Evolutionary conservation across 2,888 invertebrate species (phyloP).

Genomic region (Strigamia transsilvanica): DNA sequence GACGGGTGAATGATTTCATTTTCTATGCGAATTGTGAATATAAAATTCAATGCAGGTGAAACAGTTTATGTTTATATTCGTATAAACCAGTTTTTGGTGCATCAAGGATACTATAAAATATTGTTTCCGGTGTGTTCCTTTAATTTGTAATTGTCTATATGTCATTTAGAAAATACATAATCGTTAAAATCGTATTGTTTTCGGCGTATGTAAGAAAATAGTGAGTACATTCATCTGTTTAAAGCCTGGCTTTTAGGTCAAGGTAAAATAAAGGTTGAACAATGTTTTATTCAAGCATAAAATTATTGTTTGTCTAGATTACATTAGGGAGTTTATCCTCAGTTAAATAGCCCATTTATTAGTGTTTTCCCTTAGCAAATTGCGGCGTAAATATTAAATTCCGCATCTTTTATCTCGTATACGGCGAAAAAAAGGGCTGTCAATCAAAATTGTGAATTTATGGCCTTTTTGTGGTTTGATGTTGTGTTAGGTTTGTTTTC

Average conservation of each 20-base stretch:
- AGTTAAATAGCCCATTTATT: neutral
- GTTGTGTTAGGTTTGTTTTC: too few species aligned
- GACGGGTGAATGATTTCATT: too few species aligned
- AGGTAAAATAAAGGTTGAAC: slow-evolving; percentile 41
- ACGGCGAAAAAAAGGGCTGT: too few species aligned
- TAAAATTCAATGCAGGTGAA: too few species aligned
- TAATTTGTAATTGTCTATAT: neutral
- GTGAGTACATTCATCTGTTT: neutral
- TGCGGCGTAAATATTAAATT: neutral
- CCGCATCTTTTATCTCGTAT: neutral
- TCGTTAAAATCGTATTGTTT: neutral
- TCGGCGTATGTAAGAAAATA: neutral
- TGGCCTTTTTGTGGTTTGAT: too few species aligned
- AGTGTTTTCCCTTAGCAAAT: neutral
- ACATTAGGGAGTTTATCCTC: slow-evolving; percentile 1
- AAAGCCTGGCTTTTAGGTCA: slow-evolving; percentile 14
- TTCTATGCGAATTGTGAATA: too few species aligned
- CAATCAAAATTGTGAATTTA: too few species aligned
- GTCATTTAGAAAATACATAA: neutral
- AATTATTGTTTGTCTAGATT: slow-evolving; percentile 14
- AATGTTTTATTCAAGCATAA: slow-evolving; percentile 23
- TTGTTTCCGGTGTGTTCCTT: neutral
- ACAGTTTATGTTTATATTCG: too few species aligned
- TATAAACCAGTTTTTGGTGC: too few species aligned
- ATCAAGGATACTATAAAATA: too few species aligned